These are phyloP conservation scores for Enteromius radiatus DNA, from an alignment of 2,797 vertebrate species.

Conservation along the genomic window DNA sequence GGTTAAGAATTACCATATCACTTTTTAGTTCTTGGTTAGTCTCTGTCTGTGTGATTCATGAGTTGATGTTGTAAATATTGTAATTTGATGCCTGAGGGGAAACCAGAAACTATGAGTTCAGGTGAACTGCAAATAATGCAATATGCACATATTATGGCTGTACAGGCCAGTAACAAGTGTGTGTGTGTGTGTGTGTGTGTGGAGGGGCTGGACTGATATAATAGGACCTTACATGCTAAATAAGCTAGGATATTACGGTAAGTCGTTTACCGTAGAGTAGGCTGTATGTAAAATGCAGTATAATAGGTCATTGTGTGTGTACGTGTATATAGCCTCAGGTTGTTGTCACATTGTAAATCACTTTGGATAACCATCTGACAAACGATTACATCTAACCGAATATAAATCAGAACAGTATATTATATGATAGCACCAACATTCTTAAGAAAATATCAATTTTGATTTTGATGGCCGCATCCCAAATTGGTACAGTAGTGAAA, in stretches of 20 bases:
- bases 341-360: neutral
- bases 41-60: neutral
- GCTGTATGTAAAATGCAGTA: neutral
- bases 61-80: neutral
- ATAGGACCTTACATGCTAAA: neutral
- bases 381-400: neutral
- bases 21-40: neutral
- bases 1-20: neutral
- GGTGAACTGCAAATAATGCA: neutral
- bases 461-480: too few relatives aligned
- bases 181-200: neutral
- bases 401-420: neutral
- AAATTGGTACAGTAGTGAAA: too few relatives aligned
- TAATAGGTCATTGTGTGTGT: neutral
- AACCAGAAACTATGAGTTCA: neutral
- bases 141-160: too few relatives aligned
- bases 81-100: neutral
- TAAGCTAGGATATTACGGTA: neutral
- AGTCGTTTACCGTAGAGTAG: neutral
- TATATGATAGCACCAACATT: neutral
- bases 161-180: neutral
- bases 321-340: neutral
- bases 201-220: neutral
- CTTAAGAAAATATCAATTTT: too few relatives aligned
- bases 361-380: neutral